Evolutionary conservation across 37 sponge, comb jelly and placozoan genomes (phyloP).

Genomic region (Oscarella lobularis): DNA sequence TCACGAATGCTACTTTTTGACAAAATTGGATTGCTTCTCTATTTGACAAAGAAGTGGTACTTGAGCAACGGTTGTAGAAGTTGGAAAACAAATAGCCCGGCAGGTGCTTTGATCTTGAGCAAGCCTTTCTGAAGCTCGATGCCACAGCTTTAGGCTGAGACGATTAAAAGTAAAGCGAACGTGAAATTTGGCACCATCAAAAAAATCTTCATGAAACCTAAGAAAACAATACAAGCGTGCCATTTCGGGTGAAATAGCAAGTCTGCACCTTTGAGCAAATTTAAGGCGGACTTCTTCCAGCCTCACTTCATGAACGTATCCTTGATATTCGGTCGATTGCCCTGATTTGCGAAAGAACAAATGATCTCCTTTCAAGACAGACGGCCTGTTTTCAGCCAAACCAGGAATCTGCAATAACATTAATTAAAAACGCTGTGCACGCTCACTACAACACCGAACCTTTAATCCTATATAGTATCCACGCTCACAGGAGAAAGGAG

Average conservation of each 20-base stretch:
- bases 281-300: background rate
- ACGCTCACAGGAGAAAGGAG: background rate
- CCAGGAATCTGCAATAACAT: conserved; percentile 38
- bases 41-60: too few species aligned
- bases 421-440: background rate
- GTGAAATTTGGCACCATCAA: background rate
- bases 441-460: background rate
- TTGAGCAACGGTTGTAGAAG: too few species aligned
- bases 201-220: background rate
- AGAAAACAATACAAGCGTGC: background rate
- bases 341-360: background rate
- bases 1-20: too few species aligned
- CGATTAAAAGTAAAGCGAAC: background rate
- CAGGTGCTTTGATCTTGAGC: too few species aligned
- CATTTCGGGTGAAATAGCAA: background rate
- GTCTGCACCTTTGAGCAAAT: background rate
- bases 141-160: background rate
- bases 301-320: conserved; percentile 1
- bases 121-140: background rate
- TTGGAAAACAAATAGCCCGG: too few species aligned
- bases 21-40: too few species aligned
- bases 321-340: background rate
- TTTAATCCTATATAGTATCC: background rate
- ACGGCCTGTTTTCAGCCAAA: conserved; percentile 43
- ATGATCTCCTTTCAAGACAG: conserved; percentile 43